A percentile compares a stretch with the other conserved stretches of the same genome.
These are phyloP conservation scores for Acromyrmex echinatior DNA, from an alignment of 1,140 invertebrate genomes.

Conservation along the genomic window DNA sequence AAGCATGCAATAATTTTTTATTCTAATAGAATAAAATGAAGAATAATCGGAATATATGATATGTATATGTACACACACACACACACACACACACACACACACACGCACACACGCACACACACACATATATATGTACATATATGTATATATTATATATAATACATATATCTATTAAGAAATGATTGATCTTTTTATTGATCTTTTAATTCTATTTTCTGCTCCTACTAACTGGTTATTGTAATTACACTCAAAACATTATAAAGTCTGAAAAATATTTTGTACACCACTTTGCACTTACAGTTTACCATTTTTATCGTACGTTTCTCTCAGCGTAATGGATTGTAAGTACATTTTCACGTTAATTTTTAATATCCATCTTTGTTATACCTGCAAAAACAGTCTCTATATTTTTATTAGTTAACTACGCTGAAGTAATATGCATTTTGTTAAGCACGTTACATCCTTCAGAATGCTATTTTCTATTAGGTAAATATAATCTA, in stretches of 20 bases:
- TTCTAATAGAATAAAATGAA: neutral
- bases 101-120: fast-evolving
- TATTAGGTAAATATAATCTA: slow-evolving; percentile 21
- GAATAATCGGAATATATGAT: neutral
- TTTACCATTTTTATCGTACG: neutral
- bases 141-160: too few species aligned
- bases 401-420: slow-evolving; percentile 4
- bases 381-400: neutral
- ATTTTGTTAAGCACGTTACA: neutral
- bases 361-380: slow-evolving; percentile 39
- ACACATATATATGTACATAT: too few species aligned
- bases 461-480: neutral
- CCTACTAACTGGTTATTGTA: neutral
- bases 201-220: neutral
- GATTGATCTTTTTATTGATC: neutral
- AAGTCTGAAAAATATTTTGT: slow-evolving; percentile 17
- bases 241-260: neutral
- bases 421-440: neutral
- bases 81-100: too few species aligned
- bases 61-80: too few species aligned
- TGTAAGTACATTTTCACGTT: neutral
- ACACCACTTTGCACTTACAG: slow-evolving; percentile 3
- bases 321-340: neutral
- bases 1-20: neutral
- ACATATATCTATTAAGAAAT: too few species aligned